Evolutionary conservation across 2,888 invertebrate genomes (phyloP), one percentile per base, ranked within the genome.

Genomic region (Nezara viridula): DNA sequence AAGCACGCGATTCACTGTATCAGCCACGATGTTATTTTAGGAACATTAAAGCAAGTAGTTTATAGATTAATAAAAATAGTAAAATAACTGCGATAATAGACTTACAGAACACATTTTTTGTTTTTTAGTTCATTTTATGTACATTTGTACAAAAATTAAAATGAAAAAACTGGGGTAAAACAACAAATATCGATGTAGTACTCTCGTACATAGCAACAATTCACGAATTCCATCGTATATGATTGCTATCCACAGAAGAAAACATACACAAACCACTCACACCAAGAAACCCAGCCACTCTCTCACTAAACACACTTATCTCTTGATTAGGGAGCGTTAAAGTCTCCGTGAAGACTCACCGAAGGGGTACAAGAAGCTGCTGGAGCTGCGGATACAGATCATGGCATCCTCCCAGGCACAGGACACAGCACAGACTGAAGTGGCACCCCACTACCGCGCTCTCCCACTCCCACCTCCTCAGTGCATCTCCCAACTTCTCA

Each of bases 281-380:
- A 60, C 19, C 32, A 73, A 73, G 40, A n/a, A 24, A n/a, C n/a
- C n/a, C 44, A 40, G 3, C 24, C 40, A 40, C 40, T 40, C 19
- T 19, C 73, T 73, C 73, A 5, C 60, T 60, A 7, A 10, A 2
- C 7, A 55, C 27, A 73, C 7, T 7, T 37, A 81, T 44, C 6
- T 24, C 12, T 81, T 81, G 81, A 81, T 12, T 37, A 47, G 19
- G 44, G 81, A 81, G 44, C 44, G 81, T 81, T 81, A 81, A 81
- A 81, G 81, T 81, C 81, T 81, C 81, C 81, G 81, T 44, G 32
- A 81, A 81, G 60, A 86, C 86, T 88, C 73, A 88, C 88, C 73
- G 47, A 88, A 52, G 37, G 88, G 88, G 6, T 81, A 81, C 21
- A 88, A 77, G 88, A 88, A 88, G 88, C 88, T 88, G 88, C 37